A percentile compares a stretch with the other conserved stretches of the same genome.
phyloP scores from a whole-genome alignment of 2,888 invertebrate species.

The Orthosia gracilis region DNA sequence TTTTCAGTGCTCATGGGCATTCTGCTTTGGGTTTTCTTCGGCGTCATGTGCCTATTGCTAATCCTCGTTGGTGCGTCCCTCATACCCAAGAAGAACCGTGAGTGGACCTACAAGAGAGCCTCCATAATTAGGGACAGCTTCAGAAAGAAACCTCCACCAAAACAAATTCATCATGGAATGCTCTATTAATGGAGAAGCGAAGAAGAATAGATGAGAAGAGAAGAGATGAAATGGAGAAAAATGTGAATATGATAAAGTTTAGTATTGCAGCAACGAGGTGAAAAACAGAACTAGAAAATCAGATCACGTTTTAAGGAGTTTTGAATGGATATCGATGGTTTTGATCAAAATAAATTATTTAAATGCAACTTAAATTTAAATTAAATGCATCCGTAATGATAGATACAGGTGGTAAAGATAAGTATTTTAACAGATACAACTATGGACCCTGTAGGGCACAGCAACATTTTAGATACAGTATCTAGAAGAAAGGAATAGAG shows the following conservation, averaged over 20 bases:
- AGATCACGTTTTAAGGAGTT: not conserved
- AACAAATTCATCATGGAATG: conserved; percentile 1
- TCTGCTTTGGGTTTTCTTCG: conserved; percentile 59
- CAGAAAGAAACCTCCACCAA: conserved; percentile 53
- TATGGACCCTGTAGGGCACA: no score
- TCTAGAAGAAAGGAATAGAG: no score
- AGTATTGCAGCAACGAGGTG: not conserved
- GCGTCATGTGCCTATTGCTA: conserved; percentile 63
- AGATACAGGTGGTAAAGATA: no score
- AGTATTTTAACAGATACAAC: no score
- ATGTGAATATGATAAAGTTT: conserved; percentile 2
- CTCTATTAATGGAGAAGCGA: not conserved
- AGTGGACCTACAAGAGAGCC: conserved; percentile 74
- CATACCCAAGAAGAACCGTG: conserved; percentile 75
- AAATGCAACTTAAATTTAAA: no score
- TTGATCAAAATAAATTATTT: no score
- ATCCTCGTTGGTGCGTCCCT: conserved; percentile 64
- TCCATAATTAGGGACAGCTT: conserved; percentile 74
- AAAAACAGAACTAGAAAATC: not conserved
- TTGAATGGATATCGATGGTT: not conserved
- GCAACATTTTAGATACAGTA: no score
- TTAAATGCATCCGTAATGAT: no score
- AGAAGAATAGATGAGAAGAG: not conserved
- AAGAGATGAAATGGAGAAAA: not conserved
- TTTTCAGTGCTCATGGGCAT: conserved; percentile 24